Percentiles rank a stretch among this genome's conserved stretches.
These are phyloP conservation scores for Hyppa rectilinea DNA, from an alignment of 2,888 invertebrate genomes.

Conservation along the genomic window DNA sequence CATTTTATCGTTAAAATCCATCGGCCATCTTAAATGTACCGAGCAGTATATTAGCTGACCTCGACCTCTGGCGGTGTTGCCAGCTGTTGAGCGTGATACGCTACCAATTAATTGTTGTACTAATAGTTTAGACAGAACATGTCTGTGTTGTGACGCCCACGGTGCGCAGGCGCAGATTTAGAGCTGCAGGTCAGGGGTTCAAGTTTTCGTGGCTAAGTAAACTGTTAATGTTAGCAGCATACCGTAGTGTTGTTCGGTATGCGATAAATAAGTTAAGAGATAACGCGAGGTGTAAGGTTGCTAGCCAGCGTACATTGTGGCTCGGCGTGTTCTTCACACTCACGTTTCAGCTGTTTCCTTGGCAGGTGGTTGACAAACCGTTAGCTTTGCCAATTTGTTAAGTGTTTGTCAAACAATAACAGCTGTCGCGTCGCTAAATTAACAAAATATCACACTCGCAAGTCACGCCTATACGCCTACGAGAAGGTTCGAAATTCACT, in stretches of 20 bases:
- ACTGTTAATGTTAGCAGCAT: conserved; percentile 50
- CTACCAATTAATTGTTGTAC: conserved; percentile 58
- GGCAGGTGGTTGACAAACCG: not conserved
- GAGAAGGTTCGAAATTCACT: not conserved
- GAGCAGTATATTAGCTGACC: conserved; percentile 47
- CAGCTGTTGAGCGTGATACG: conserved; percentile 45
- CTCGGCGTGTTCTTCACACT: conserved; percentile 27
- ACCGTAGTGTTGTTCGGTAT: conserved; percentile 36
- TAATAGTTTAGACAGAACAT: conserved; percentile 52
- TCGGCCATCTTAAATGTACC: conserved; percentile 29
- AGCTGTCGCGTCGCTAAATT: no score
- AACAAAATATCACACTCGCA: no score
- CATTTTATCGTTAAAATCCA: conserved; percentile 55
- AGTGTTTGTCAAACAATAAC: no score
- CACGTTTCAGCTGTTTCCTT: conserved; percentile 12
- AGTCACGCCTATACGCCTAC: no score
- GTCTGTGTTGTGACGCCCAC: conserved; percentile 46
- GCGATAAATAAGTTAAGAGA: conserved; percentile 51
- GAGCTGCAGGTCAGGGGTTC: conserved; percentile 46
- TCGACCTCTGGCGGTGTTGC: conserved; percentile 33
- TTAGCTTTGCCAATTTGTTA: not conserved
- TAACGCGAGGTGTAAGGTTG: conserved; percentile 42
- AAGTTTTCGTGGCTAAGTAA: conserved; percentile 46
- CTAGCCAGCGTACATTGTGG: conserved; percentile 30
- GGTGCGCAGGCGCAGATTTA: conserved; percentile 49